A percentile compares a stretch with the other conserved stretches of the same genome.
These are phyloP conservation scores for Phocoena sinus DNA, from an alignment of 2,113 vertebrate genomes.

Conservation along the genomic window DNA sequence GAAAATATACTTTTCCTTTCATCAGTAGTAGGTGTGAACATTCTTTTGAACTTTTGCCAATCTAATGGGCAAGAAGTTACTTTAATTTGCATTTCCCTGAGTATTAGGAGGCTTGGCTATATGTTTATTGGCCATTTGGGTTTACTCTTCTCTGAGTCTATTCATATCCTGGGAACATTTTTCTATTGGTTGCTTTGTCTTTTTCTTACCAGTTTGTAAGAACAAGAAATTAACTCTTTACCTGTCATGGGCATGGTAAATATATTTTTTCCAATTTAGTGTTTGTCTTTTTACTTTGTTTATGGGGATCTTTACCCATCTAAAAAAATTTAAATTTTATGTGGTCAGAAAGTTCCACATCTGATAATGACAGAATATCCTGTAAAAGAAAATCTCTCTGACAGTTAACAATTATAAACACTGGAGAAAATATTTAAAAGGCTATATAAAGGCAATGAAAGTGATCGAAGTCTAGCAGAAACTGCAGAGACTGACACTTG, in stretches of 20 bases:
- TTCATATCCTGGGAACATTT: constrained; percentile 54
- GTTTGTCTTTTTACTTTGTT: background rate
- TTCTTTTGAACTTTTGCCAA: constrained; percentile 54
- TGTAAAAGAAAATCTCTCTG: background rate
- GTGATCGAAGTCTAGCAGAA: background rate
- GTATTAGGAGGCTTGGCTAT: background rate
- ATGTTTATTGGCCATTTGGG: constrained; percentile 57
- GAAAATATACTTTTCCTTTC: constrained; percentile 22
- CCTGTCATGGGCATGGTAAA: background rate
- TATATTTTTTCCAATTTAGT: background rate
- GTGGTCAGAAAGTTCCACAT: background rate
- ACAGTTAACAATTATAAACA: background rate
- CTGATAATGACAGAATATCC: background rate
- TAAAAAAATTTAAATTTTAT: background rate
- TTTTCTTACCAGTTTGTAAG: constrained; percentile 58
- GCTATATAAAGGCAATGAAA: background rate
- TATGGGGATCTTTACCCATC: background rate
- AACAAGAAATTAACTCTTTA: constrained; percentile 55
- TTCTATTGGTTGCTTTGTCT: constrained; percentile 35
- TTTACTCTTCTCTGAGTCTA: constrained; percentile 48
- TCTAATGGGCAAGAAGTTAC: background rate
- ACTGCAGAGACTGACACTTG: background rate
- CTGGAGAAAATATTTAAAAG: background rate
- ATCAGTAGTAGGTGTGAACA: background rate
- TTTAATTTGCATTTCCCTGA: constrained; percentile 62